Conservation (phyloP, 2,888 invertebrate species). For the Alloscopus bannaensis region DNA sequence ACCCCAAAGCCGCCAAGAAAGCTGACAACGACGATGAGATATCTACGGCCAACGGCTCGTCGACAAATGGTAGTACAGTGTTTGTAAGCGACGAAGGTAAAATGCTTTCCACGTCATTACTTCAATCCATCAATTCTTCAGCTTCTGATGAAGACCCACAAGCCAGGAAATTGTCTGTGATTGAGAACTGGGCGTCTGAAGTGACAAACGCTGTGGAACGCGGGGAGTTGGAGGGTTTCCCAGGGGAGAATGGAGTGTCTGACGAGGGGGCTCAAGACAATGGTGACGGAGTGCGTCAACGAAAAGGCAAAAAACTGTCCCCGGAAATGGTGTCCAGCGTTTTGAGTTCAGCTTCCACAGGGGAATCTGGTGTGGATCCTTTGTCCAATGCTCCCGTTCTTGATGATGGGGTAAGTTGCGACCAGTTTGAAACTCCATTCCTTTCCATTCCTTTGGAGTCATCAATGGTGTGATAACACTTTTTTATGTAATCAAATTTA, state of each 20-base stretch:
- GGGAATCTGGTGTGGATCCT: constrained; percentile 59
- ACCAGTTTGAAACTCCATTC: not conserved
- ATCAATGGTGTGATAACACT: not conserved
- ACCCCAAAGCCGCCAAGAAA: not conserved
- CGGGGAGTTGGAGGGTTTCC: constrained; percentile 62
- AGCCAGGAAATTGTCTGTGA: constrained; percentile 62
- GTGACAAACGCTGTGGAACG: constrained; percentile 61
- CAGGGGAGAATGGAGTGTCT: constrained; percentile 42
- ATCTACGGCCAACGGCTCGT: constrained; percentile 23
- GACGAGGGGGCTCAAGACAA: constrained; percentile 2
- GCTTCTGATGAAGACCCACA: constrained; percentile 50
- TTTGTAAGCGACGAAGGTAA: constrained; percentile 41
- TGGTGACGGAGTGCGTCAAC: constrained; percentile 19
- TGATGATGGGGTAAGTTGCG: constrained; percentile 71
- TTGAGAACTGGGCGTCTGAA: constrained; percentile 67
- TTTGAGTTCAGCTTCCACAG: constrained; percentile 46
- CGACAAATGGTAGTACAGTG: constrained; percentile 9
- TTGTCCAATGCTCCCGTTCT: constrained; percentile 70
- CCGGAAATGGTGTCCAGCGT: constrained; percentile 37
- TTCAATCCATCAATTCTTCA: constrained; percentile 63
- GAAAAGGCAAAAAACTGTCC: constrained; percentile 34
- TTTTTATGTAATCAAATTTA: not conserved
- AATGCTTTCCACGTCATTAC: constrained; percentile 56
- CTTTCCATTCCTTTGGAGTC: not conserved
- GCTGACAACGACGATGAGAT: constrained; percentile 36